Percentiles rank a stretch among this genome's conserved stretches.
Evolutionary conservation across 2,113 vertebrate genomes (phyloP).

Genomic region (Microtus montanus): DNA sequence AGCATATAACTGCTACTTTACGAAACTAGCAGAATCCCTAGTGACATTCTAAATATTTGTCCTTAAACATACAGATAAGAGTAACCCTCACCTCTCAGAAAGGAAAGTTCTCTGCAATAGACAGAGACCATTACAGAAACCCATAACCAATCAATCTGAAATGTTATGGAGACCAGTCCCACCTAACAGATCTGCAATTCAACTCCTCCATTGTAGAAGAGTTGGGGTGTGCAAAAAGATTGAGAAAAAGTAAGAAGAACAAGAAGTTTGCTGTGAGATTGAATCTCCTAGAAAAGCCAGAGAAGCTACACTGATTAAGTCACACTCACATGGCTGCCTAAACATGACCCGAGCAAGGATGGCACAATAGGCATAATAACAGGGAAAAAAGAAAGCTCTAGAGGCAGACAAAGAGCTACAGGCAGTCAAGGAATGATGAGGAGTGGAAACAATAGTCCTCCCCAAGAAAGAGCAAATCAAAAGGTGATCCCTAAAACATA

Average conservation of each 20-base stretch:
- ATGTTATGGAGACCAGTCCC: background rate
- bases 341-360: background rate
- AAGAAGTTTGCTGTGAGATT: background rate
- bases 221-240: background rate
- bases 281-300: background rate
- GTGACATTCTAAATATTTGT: background rate
- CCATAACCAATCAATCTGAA: background rate
- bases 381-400: rapidly evolving
- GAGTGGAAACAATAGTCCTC: background rate
- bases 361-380: rapidly evolving
- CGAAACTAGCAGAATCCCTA: background rate
- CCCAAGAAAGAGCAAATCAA: background rate
- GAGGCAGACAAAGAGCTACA: background rate
- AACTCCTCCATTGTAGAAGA: background rate
- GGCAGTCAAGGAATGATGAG: background rate
- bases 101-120: background rate
- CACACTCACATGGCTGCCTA: background rate
- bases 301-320: background rate
- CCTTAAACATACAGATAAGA: background rate
- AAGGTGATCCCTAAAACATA: too few species aligned
- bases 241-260: background rate
- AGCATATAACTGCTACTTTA: background rate
- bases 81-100: background rate
- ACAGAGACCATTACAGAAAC: background rate
- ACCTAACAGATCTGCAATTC: background rate